Percentiles rank a stretch among this genome's conserved stretches.
Conservation (phyloP, 2,113 vertebrate species). For the Dasyornis broadbenti region DNA sequence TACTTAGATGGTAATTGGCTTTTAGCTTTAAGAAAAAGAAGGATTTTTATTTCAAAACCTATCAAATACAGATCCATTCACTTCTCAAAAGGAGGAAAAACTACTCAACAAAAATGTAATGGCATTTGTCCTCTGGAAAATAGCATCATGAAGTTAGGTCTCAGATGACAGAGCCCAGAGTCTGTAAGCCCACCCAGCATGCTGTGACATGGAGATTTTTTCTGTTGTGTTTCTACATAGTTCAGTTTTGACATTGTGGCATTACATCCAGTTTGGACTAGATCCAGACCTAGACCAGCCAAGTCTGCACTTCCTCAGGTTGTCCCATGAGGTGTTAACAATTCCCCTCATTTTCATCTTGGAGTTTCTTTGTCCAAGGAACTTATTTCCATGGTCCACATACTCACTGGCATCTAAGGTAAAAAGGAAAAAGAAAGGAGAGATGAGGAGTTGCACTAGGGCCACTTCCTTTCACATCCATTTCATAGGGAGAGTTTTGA, state of each 20-base stretch:
- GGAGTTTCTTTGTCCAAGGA: not conserved
- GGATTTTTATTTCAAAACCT: not conserved
- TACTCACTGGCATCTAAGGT: not conserved
- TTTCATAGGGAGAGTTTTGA: not conserved
- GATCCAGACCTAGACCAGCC: not conserved
- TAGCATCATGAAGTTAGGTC: not conserved
- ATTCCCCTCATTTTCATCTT: not conserved
- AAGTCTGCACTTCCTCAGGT: not conserved
- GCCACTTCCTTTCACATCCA: not conserved
- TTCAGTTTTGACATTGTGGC: not conserved
- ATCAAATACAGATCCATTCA: not conserved
- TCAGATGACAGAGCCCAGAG: not conserved
- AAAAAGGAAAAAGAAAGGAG: not conserved
- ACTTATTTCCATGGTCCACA: not conserved
- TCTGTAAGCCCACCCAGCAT: fast-evolving
- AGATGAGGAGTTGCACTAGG: not conserved
- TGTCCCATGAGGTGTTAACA: not conserved
- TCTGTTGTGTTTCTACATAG: not conserved
- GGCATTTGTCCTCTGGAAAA: not conserved
- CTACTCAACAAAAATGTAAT: not conserved
- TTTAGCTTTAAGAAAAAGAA: not conserved
- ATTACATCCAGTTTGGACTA: not conserved
- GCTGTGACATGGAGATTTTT: not conserved
- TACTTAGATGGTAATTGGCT: not conserved
- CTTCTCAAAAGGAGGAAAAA: not conserved